phyloP scores from a whole-genome alignment of 2,888 invertebrate species.

The Cephonodes hylas region DNA sequence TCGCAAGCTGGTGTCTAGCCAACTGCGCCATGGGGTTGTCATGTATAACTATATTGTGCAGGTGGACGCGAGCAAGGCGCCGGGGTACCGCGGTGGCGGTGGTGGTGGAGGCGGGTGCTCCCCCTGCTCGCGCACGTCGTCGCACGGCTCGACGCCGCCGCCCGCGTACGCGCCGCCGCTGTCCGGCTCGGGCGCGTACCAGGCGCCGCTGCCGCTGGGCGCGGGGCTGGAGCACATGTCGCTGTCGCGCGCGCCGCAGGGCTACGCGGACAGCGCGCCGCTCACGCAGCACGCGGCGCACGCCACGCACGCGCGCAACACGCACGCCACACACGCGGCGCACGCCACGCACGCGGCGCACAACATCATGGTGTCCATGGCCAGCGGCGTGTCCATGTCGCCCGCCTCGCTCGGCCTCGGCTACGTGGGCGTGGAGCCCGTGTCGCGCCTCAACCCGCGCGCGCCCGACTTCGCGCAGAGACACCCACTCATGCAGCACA shows the following conservation, averaged over 20 bases:
- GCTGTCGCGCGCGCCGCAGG: slow-evolving; percentile 20
- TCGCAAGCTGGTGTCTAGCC: too few relatives aligned
- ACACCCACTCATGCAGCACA: slow-evolving; percentile 61
- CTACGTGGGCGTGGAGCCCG: slow-evolving; percentile 62
- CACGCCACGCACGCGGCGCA: neutral
- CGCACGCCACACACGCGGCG: neutral
- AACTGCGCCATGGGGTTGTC: too few relatives aligned
- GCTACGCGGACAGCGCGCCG: neutral
- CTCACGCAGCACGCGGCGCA: slow-evolving; percentile 11
- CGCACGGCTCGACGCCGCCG: slow-evolving; percentile 75
- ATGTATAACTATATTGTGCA: slow-evolving; percentile 42
- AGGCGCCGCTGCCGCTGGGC: slow-evolving; percentile 28
- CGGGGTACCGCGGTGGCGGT: slow-evolving; percentile 93
- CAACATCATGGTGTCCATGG: slow-evolving; percentile 42
- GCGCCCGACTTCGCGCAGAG: slow-evolving; percentile 75
- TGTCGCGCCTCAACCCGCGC: slow-evolving; percentile 75
- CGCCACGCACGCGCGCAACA: slow-evolving; percentile 10
- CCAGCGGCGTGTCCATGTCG: slow-evolving; percentile 39
- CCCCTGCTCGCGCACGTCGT: slow-evolving; percentile 80
- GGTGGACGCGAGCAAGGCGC: slow-evolving; percentile 94
- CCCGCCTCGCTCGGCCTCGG: slow-evolving; percentile 41
- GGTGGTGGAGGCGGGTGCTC: slow-evolving; percentile 87
- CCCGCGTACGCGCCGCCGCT: slow-evolving; percentile 48
- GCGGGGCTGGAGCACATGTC: slow-evolving; percentile 49
- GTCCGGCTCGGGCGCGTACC: slow-evolving; percentile 21